These are phyloP conservation scores for Drosophila siamana DNA, from an alignment of 2,888 invertebrate genomes.

Conservation along the genomic window DNA sequence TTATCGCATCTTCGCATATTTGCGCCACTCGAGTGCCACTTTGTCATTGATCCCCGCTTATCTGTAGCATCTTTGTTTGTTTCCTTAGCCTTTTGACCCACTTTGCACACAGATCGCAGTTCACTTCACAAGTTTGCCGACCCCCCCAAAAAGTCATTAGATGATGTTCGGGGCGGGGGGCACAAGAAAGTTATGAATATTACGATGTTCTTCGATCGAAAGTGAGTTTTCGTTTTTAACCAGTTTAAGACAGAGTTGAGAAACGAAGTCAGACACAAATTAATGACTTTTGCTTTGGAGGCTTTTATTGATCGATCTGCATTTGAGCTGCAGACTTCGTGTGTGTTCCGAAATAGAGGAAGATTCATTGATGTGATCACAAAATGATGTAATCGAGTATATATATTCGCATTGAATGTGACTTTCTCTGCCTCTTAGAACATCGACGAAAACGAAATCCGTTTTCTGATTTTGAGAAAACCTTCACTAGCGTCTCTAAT, in stretches of 20 bases:
- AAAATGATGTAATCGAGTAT: no score
- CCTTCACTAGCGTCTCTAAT: no score
- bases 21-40: neutral
- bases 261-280: neutral
- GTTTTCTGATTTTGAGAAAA: neutral
- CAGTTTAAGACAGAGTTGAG: neutral
- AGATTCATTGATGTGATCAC: no score
- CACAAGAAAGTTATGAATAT: neutral
- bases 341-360: no score
- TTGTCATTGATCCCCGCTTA: constrained; percentile 12
- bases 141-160: neutral
- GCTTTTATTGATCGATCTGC: neutral
- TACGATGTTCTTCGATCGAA: neutral
- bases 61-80: neutral
- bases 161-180: neutral
- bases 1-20: neutral
- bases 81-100: constrained; percentile 10
- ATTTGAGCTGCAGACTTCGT: neutral
- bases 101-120: constrained; percentile 1
- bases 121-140: neutral
- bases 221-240: neutral
- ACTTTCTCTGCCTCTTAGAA: neutral
- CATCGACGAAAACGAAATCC: neutral
- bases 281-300: neutral
- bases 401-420: no score